Base-by-base conservation (phyloP, 2,113 vertebrate species). In the Edolisoma coerulescens region DNA sequence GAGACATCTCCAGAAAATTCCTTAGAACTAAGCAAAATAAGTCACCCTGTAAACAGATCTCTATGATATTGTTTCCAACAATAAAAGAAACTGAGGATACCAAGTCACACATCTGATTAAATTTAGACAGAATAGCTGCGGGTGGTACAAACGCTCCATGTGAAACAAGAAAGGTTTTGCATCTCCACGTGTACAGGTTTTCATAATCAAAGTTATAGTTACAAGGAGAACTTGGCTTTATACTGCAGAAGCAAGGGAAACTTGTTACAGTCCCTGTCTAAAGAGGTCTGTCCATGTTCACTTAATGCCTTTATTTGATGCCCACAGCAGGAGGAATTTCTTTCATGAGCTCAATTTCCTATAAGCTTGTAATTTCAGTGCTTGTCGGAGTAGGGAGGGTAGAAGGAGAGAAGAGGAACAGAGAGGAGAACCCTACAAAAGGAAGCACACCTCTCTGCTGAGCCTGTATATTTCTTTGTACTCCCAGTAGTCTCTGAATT, bases 301-400 rank as follows among this genome's bases (percentile, higher is more conserved):
- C 19, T 81, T 59, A 81, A 88, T 49, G 32, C 24, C 9, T 77
- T 63, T 17, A 44, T 57, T 71, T 32, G 24, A 88, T 59, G n/a
- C 4, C 30, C 37, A n/a, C 68, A 52, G 61, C 64, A 78, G 54
- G 24, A 85, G 16, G 7, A 2, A 30, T 68, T 69, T 59, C 49
- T 50, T 91, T 82, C 44, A 60, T 6, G 19, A 82, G 35, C 18
- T 89, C 49, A 13, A 4, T 49, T 64, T 78, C 39, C 59, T 21
- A 35, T 11, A 78, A 77, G 21, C 44, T 49, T 42, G 4, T 61
- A 71, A 73, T 7, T 67, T 41, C 22, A 41, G 16, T 26, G 24
- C 17, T 89, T 45, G 71, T 61, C 0, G 0, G 6, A 33, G 13
- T 8, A 4, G 9, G 18, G 11, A 44, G 17, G 27, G 16, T 11